Evolutionary conservation across 2,888 invertebrate genomes (phyloP), one percentile per base, ranked within the genome.

Genomic region (Endomychus coccineus): DNA sequence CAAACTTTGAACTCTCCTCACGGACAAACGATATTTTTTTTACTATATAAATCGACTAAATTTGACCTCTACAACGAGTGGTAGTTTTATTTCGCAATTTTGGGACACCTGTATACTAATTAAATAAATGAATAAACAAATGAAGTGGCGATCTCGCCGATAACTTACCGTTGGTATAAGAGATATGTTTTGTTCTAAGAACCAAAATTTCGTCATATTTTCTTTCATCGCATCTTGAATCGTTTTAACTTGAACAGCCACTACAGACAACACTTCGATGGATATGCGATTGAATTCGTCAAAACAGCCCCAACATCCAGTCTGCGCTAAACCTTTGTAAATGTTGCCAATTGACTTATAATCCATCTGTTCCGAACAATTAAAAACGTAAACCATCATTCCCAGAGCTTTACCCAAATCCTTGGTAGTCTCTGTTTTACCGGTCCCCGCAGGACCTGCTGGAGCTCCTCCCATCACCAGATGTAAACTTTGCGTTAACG

Each of bases 381-480:
- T 94, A 68, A 92, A 92, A n/a, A 94, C 94, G 55, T 94, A 94
- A 4, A 94, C 94, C 91, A 94, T 91, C 59, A 94, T 84, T 23
- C 94, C 95, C 2, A 95, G 71, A 7, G 92, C 91, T 58, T 90
- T 77, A 1, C 94, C 95, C 49, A 95, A 71, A 71, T 95, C 95
- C 66, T 95, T 95, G 0, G 94, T 95, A 0, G 95, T 95, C 69
- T 95, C 95, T 0, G 94, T 95, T 70, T 95, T 95, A 1, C 94
- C 94, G 1, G 95, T 95, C 34, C 90, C 91, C 5, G 94, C 94
- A 0, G 95, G 95, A 1, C 94, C 92, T 2, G 92, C 92, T 0
- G 95, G 94, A 1, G 94, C 94, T n/a, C 94, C 92, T 32, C 94
- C 94, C 92, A 95, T 92, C 41, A 89, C 77, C 53, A 95, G 71